Base-by-base conservation (phyloP, 1,140 invertebrate species). In the Drosophila insularis region DNA sequence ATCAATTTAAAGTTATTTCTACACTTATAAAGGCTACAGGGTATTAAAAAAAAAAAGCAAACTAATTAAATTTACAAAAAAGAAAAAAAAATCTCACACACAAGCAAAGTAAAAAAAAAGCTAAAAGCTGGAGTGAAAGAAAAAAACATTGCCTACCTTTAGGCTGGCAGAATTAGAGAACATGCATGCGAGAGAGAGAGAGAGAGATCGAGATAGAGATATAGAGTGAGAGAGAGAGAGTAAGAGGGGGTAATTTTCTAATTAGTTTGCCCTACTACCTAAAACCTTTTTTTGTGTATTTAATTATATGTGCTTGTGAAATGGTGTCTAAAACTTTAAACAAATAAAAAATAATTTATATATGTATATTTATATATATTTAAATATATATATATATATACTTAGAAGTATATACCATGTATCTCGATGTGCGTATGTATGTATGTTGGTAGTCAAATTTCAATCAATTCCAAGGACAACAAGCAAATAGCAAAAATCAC, bases 241-340 rank as follows among this genome's bases (percentile, higher is more conserved):
- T n/a, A 23, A 23, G 23, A 23, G 23, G 23, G 23, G 2, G 60
- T 32, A 58, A 13, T 14, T n/a, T 8, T 13, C 67, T 21, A 1
- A 2, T 21, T 21, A 14, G 27, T 56, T 56, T 55, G 13, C 5
- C 27, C 54, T 55, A 43, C 53, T 60, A 8, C 69, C 73, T 54
- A 6, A 6, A 27, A 27, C 27, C 27, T 65, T 69, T 76, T 78
- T 86, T 82, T 80, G 61, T 72, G 71, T 79, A 69, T 80, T 63
- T 76, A 76, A 82, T 68, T 84, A 76, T 76, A 84, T 70, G 70
- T 72, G 61, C 63, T 64, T 81, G 81, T 86, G 75, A 35, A 86
- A 86, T 81, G 81, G 81, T 86, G 81, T 86, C 81, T 86, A 86
- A 58, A 75, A 80, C 58, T 74, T 74, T 74, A 85, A 56, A 37